Evolutionary conservation across 2,888 invertebrate genomes (phyloP).

Genomic region (Thera britannica): DNA sequence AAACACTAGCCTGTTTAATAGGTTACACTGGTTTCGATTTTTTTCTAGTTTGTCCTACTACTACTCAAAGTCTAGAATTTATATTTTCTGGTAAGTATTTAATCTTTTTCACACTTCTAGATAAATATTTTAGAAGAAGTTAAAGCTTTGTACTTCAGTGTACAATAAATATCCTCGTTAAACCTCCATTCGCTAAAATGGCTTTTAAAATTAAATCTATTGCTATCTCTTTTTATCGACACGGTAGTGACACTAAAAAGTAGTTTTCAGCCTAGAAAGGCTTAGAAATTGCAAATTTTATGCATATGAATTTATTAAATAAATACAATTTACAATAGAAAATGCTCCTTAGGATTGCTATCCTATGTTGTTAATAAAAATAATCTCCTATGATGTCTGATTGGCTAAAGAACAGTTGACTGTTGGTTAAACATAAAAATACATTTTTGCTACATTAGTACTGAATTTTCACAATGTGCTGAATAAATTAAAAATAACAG

Average conservation of each 20-base stretch:
- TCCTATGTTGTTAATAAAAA: conserved; percentile 1
- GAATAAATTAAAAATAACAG: conserved; percentile 21
- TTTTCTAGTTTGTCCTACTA: too few species aligned
- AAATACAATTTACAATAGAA: conserved; percentile 1
- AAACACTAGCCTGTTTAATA: neutral
- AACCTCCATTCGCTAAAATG: neutral
- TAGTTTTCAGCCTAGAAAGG: neutral
- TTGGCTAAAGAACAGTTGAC: neutral
- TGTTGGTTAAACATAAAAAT: neutral
- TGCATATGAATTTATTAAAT: neutral
- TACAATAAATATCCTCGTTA: neutral
- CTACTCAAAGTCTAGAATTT: too few species aligned
- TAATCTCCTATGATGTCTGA: neutral
- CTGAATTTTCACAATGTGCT: conserved; percentile 5
- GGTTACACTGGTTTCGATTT: too few species aligned
- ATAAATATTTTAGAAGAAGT: too few species aligned
- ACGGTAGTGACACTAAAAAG: neutral
- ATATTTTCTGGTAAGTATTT: too few species aligned
- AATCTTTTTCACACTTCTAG: too few species aligned
- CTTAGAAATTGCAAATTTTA: neutral
- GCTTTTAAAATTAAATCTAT: neutral
- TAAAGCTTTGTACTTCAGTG: neutral
- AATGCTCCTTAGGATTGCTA: conserved; percentile 1
- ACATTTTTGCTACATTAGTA: neutral
- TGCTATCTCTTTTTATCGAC: neutral